Conservation (phyloP, 2,113 vertebrate genomes). For the Alligator mississippiensis region DNA sequence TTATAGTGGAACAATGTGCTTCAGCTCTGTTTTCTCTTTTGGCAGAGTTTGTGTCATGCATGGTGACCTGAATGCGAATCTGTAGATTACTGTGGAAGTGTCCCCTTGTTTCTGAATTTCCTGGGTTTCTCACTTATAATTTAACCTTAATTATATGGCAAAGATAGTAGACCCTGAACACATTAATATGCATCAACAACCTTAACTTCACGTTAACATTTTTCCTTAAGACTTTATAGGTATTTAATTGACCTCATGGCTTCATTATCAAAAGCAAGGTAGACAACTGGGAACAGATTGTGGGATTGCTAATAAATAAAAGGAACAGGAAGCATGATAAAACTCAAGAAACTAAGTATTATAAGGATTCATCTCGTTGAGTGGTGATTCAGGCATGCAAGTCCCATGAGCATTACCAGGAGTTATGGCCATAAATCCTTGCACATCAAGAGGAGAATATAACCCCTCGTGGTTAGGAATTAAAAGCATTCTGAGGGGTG, state of each 20-base stretch:
- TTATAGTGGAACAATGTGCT: neutral
- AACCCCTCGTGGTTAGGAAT: conserved; percentile 47
- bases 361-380: conserved; percentile 13
- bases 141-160: too few relatives aligned
- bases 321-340: neutral
- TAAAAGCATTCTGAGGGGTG: conserved; percentile 49
- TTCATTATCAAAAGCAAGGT: neutral
- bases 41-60: neutral
- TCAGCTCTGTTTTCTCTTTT: neutral
- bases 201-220: neutral
- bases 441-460: conserved; percentile 37
- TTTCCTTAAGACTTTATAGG: neutral
- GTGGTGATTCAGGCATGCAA: conserved; percentile 31
- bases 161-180: neutral
- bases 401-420: conserved; percentile 46
- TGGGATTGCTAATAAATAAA: neutral
- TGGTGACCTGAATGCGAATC: neutral
- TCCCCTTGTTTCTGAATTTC: neutral
- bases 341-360: conserved; percentile 23
- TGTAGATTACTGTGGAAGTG: conserved; percentile 11
- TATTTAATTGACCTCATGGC: neutral
- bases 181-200: neutral
- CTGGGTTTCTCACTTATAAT: neutral
- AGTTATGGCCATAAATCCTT: conserved; percentile 41
- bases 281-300: neutral